phyloP scores from a whole-genome alignment of 2,113 vertebrate species.

The Tautogolabrus adspersus region DNA sequence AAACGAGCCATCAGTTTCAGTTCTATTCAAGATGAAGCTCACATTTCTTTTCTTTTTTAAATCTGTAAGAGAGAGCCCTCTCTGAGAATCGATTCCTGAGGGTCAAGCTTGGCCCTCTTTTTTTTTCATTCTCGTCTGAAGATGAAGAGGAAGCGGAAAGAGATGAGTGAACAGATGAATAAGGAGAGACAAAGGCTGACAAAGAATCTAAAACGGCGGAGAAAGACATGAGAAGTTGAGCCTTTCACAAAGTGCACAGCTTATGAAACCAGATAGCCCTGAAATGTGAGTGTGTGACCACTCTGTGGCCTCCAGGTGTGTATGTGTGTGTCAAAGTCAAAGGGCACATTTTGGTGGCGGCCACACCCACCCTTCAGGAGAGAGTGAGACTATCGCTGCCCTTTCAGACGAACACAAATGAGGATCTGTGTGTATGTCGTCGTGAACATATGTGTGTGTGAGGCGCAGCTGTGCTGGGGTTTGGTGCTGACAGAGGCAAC shows the following conservation, averaged over 20 bases:
- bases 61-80: not conserved
- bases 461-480: conserved; percentile 61
- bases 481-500: conserved; percentile 70
- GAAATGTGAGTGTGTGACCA: conserved; percentile 78
- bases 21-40: too few relatives aligned
- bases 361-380: conserved; percentile 65
- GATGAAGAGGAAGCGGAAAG: conserved; percentile 62
- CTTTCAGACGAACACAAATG: conserved; percentile 65
- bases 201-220: conserved; percentile 63
- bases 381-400: conserved; percentile 41
- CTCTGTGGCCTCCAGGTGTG: conserved; percentile 70
- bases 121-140: conserved; percentile 22
- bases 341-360: conserved; percentile 66
- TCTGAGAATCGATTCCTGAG: conserved; percentile 39
- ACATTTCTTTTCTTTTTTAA: too few relatives aligned
- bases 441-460: conserved; percentile 32
- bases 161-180: conserved; percentile 67
- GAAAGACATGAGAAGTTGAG: conserved; percentile 67
- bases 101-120: conserved; percentile 4
- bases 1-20: too few relatives aligned
- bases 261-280: conserved; percentile 76
- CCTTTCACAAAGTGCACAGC: conserved; percentile 71
- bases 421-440: conserved; percentile 36
- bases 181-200: conserved; percentile 48
- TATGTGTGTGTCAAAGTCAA: conserved; percentile 64